Conservation (phyloP, 92 coral and sea anemone genomes). For the Actinernus sp. region DNA sequence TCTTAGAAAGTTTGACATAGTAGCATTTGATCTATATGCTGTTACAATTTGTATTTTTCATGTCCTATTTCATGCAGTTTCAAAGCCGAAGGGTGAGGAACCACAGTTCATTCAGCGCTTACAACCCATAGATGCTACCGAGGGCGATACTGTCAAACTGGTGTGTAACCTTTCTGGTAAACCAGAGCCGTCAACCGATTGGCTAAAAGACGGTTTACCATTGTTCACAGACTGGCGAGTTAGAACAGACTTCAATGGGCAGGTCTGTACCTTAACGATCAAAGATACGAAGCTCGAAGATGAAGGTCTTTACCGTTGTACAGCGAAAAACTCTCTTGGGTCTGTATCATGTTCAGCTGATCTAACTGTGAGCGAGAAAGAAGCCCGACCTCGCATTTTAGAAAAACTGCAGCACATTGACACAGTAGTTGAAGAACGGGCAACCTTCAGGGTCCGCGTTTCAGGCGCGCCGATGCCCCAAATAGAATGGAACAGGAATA, state of each 20-base stretch:
- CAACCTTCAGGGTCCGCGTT: conserved; percentile 67
- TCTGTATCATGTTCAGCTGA: conserved; percentile 73
- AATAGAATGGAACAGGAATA: conserved; percentile 82
- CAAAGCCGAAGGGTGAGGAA: conserved; percentile 82
- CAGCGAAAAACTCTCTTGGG: conserved; percentile 68
- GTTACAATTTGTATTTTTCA: neutral
- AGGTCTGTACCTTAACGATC: conserved; percentile 74
- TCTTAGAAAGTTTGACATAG: too few relatives aligned
- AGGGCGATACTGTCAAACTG: conserved; percentile 75
- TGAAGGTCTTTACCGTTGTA: conserved; percentile 83
- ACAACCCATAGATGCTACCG: conserved; percentile 68
- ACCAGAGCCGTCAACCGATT: conserved; percentile 78
- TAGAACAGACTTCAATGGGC: conserved; percentile 73
- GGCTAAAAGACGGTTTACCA: conserved; percentile 83
- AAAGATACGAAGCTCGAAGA: conserved; percentile 72
- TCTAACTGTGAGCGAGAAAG: conserved; percentile 59
- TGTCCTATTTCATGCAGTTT: conserved; percentile 31
- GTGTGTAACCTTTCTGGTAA: conserved; percentile 72
- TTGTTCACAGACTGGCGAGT: conserved; percentile 45
- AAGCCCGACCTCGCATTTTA: conserved; percentile 71
- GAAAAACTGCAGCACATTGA: conserved; percentile 77
- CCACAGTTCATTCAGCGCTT: conserved; percentile 77
- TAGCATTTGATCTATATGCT: too few relatives aligned
- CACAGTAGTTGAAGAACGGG: conserved; percentile 69
- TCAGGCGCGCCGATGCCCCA: conserved; percentile 73